These are phyloP conservation scores for Cerastoderma edule DNA, from an alignment of 2,888 invertebrate genomes.

Conservation along the genomic window DNA sequence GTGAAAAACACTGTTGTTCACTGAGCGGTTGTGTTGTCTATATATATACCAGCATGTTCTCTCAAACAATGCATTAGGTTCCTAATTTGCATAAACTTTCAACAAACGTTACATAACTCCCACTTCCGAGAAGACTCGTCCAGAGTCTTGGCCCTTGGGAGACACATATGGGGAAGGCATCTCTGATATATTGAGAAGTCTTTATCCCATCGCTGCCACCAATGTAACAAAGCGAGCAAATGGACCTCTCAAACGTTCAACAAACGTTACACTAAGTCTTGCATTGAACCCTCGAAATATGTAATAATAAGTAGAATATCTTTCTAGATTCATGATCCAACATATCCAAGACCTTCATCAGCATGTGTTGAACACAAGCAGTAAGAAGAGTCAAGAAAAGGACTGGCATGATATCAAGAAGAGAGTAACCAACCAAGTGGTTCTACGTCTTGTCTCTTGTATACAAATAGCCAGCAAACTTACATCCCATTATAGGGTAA, in stretches of 20 bases:
- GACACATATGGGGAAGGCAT: too few relatives aligned
- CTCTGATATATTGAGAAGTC: not conserved
- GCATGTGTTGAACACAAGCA: slow-evolving; percentile 67
- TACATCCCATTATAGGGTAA: slow-evolving; percentile 82
- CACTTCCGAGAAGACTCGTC: too few relatives aligned
- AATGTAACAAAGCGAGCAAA: not conserved
- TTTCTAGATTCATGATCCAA: slow-evolving; percentile 80
- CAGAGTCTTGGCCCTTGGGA: too few relatives aligned
- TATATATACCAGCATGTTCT: too few relatives aligned
- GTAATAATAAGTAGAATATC: not conserved
- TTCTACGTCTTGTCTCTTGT: slow-evolving; percentile 82
- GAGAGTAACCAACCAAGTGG: slow-evolving; percentile 80
- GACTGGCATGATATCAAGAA: slow-evolving; percentile 77
- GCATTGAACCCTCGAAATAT: not conserved
- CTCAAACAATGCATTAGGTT: too few relatives aligned
- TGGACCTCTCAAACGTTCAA: not conserved
- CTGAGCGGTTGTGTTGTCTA: too few relatives aligned
- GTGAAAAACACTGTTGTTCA: too few relatives aligned
- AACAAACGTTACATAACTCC: too few relatives aligned
- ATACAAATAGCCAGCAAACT: slow-evolving; percentile 85
- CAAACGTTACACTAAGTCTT: not conserved
- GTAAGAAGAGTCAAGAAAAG: slow-evolving; percentile 54
- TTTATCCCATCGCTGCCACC: not conserved
- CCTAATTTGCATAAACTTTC: too few relatives aligned
- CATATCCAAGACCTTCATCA: slow-evolving; percentile 78